Percentiles rank a stretch among this genome's conserved stretches.
phyloP scores from a whole-genome alignment of 2,888 invertebrate genomes.

The Theretra japonica region DNA sequence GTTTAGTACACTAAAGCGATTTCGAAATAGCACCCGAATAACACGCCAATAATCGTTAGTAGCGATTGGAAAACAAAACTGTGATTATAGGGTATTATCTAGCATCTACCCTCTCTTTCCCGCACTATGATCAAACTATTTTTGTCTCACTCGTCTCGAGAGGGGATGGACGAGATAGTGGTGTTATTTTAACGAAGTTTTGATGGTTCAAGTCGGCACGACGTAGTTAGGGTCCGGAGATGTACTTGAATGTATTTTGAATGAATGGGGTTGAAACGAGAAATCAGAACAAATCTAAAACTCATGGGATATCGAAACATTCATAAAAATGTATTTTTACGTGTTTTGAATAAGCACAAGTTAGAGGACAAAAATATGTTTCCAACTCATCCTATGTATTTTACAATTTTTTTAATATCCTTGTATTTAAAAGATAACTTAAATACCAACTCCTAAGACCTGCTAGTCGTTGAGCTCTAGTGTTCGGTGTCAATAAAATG shows the following conservation, averaged over 20 bases:
- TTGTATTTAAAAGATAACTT: too few relatives aligned
- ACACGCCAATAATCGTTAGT: conserved; percentile 88
- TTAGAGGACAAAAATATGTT: too few relatives aligned
- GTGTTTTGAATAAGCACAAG: too few relatives aligned
- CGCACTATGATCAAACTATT: conserved; percentile 47
- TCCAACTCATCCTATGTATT: too few relatives aligned
- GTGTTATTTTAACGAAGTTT: conserved; percentile 84
- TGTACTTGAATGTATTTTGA: conserved; percentile 12
- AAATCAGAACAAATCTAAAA: conserved; percentile 7
- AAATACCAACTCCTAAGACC: too few relatives aligned
- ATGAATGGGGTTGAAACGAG: not conserved
- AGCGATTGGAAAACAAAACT: conserved; percentile 88
- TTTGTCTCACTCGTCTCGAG: conserved; percentile 65
- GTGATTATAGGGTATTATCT: conserved; percentile 86
- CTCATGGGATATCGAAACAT: not conserved
- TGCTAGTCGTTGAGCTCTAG: too few relatives aligned
- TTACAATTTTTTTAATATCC: too few relatives aligned
- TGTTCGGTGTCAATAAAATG: too few relatives aligned
- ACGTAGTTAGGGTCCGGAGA: conserved; percentile 54
- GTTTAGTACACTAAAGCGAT: conserved; percentile 79
- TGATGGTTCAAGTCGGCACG: conserved; percentile 60
- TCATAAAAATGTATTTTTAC: too few relatives aligned
- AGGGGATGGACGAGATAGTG: conserved; percentile 75
- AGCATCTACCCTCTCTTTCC: conserved; percentile 59
- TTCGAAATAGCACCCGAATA: conserved; percentile 84